Percentiles rank a stretch among this genome's conserved stretches.
These are phyloP conservation scores for Nibea coibor DNA, from an alignment of 2,113 vertebrate species.

Conservation along the genomic window DNA sequence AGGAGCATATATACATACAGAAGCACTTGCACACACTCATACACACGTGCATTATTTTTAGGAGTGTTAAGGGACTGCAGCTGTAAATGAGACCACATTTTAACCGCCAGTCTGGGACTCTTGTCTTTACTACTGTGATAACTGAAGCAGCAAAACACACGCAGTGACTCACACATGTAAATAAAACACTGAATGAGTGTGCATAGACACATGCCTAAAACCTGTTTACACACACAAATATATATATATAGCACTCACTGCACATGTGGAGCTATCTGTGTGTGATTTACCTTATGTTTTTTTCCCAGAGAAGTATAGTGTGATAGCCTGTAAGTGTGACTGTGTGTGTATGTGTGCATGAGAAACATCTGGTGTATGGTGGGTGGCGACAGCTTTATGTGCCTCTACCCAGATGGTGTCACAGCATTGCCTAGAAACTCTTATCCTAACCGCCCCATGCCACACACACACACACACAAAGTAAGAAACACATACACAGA, in stretches of 20 bases:
- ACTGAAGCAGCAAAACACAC: constrained; percentile 59
- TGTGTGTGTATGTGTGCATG: constrained; percentile 66
- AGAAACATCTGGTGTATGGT: constrained; percentile 85
- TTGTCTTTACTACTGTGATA: constrained; percentile 70
- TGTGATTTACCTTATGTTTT: constrained; percentile 29
- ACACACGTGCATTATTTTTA: constrained; percentile 63
- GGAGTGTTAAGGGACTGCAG: constrained; percentile 65
- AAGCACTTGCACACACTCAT: constrained; percentile 43
- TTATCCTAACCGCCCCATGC: constrained; percentile 79
- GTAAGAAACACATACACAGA: constrained; percentile 45
- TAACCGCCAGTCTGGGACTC: constrained; percentile 75
- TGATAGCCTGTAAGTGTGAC: constrained; percentile 43
- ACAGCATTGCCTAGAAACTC: constrained; percentile 84
- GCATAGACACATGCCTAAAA: neutral
- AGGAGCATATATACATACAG: constrained; percentile 48
- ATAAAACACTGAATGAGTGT: constrained; percentile 37
- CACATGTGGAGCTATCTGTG: constrained; percentile 39
- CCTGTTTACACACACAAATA: neutral
- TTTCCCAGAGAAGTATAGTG: constrained; percentile 44
- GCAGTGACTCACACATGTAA: constrained; percentile 35
- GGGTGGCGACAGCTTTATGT: constrained; percentile 85
- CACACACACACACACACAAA: constrained; percentile 41
- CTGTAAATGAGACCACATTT: constrained; percentile 70
- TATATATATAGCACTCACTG: constrained; percentile 27
- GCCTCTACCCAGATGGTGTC: constrained; percentile 87